Evolutionary conservation across 2,113 vertebrate genomes (phyloP), one percentile per base, ranked within the genome.

Genomic region (Pachypanchax playfairii): DNA sequence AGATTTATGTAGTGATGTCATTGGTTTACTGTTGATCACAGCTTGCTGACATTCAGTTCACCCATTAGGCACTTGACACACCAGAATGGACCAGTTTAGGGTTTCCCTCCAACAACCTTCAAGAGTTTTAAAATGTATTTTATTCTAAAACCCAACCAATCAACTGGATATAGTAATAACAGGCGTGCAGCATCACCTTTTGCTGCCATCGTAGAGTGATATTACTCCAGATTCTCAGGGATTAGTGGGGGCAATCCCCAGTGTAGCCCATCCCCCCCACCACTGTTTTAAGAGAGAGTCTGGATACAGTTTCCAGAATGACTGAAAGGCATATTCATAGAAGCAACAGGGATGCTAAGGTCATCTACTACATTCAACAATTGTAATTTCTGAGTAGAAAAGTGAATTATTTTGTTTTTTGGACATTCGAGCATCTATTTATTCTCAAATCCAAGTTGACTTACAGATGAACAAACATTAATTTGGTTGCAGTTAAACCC

Each of bases 201-300:
- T 77, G 44, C 58, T 70, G 47, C 33, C 38, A 78, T 42, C 31
- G 7, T 4, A 11, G 38, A 63, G 73, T 67, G 75, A 73, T 67
- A 81, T 88, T 48, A 67, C 60, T 58, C 59, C 28, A 51, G 58
- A 79, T 68, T 70, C 43, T 53, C 22, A 36, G 47, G 47, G 65
- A 53, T 79, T 78, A 84, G 41, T 35, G 2, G 9, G 79, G 80
- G 80, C 55, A 77, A 75, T 71, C 76, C 79, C 75, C 8, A 13
- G 24, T 31, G 42, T 47, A 63, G 21, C 48, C 44, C 39, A 18
- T 25, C 47, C 33, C 29, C 13, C 24, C 15, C 43, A 33, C 38
- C 17, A 14, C 31, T 29, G 28, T 43, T 53, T 65, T 48, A 60
- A 56, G 47, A 3, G 26, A 47, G 61, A 54, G 49, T 31, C 8